Evolutionary conservation across 2,888 invertebrate genomes (phyloP).

Genomic region (Cactoblastis cactorum): DNA sequence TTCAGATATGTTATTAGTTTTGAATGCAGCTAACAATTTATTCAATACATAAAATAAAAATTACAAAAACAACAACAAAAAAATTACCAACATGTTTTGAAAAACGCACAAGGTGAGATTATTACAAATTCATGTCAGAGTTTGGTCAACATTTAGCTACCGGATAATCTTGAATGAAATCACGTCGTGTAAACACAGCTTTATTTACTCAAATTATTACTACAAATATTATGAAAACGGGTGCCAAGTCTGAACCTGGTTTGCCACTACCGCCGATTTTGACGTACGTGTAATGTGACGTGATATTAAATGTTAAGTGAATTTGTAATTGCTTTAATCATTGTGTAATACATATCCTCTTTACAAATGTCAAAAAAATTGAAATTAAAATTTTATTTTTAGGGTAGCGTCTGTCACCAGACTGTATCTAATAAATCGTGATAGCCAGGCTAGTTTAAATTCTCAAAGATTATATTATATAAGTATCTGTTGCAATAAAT

Average conservation of each 20-base stretch:
- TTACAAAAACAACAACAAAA: too few species aligned
- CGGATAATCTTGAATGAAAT: constrained; percentile 1
- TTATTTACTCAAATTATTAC: constrained; percentile 2
- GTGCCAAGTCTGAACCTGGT: neutral
- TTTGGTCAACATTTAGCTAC: constrained; percentile 1
- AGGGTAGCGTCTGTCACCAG: too few species aligned
- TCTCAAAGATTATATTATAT: too few species aligned
- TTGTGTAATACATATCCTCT: neutral
- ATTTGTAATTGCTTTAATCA: neutral
- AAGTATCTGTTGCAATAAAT: too few species aligned
- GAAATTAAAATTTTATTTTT: too few species aligned
- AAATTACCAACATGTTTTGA: too few species aligned
- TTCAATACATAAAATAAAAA: too few species aligned
- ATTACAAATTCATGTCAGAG: neutral
- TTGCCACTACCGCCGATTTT: neutral
- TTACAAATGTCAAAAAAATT: neutral
- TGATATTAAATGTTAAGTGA: neutral
- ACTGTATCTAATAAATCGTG: too few species aligned
- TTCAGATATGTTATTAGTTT: too few species aligned
- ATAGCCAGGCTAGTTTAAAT: too few species aligned
- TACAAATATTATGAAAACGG: constrained; percentile 7
- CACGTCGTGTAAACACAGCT: neutral
- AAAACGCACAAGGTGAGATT: constrained; percentile 1
- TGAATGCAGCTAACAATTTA: too few species aligned
- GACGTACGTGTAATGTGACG: neutral